Conservation (phyloP, 1,140 invertebrate species). For the Caenorhabditis remanei region DNA sequence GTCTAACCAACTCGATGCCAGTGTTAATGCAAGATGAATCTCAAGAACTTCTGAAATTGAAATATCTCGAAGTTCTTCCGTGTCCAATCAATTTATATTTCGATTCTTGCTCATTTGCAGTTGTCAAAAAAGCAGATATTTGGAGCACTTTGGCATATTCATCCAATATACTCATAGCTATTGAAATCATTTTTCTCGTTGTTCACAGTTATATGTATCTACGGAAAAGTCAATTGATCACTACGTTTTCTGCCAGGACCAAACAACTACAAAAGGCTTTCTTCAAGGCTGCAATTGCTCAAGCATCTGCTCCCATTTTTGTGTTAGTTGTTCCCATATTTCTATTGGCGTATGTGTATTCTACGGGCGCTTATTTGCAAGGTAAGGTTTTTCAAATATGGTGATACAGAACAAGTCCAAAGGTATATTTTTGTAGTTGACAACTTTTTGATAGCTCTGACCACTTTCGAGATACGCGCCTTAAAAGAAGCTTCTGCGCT, state of each 20-base stretch:
- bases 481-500: too few species aligned
- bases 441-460: too few species aligned
- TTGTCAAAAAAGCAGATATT: neutral
- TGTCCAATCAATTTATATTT: constrained; percentile 24
- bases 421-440: too few species aligned
- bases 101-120: neutral
- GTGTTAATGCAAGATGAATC: neutral
- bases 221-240: neutral
- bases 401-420: too few species aligned
- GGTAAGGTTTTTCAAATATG: too few species aligned
- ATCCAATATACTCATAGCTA: neutral
- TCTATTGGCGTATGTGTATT: neutral
- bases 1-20: neutral
- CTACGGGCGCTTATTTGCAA: too few species aligned
- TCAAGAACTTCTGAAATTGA: neutral
- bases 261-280: constrained; percentile 25
- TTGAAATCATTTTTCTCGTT: neutral
- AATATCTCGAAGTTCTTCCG: neutral
- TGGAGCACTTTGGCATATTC: neutral
- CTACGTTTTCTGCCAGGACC: neutral
- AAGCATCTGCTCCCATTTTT: neutral
- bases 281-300: neutral
- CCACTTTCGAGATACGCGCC: too few species aligned
- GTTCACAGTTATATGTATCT: constrained; percentile 1
- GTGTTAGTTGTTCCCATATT: neutral